Conservation (phyloP, 2,888 invertebrate species). For the Cataglyphis cursor region DNA sequence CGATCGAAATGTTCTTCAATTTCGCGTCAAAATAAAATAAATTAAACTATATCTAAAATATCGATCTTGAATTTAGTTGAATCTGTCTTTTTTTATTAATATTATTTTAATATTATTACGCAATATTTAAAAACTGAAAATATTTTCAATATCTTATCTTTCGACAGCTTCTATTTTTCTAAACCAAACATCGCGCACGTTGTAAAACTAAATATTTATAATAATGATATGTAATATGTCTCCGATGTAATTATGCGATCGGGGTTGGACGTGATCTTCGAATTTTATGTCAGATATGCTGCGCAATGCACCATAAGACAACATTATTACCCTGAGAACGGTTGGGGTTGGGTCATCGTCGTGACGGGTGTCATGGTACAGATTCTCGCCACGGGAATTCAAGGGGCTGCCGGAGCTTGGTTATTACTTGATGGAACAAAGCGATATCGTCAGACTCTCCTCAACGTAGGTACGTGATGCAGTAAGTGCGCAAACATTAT, state of each 20-base stretch:
- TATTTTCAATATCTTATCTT: not conserved
- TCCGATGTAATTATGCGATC: not conserved
- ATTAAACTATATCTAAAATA: not conserved
- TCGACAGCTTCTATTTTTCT: not conserved
- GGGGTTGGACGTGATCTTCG: slow-evolving; percentile 18
- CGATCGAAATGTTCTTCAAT: not conserved
- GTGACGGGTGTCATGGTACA: slow-evolving; percentile 88
- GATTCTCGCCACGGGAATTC: slow-evolving; percentile 88
- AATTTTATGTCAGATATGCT: slow-evolving; percentile 57
- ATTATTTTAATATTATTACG: not conserved
- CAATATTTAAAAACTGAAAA: not conserved
- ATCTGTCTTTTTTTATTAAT: not conserved
- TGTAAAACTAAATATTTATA: not conserved
- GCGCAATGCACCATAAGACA: slow-evolving; percentile 86
- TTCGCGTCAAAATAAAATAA: not conserved
- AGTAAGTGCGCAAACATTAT: slow-evolving; percentile 5
- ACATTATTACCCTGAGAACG: slow-evolving; percentile 89
- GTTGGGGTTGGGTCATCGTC: slow-evolving; percentile 89
- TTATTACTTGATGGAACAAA: slow-evolving; percentile 79
- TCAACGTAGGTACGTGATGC: slow-evolving; percentile 81
- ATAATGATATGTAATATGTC: not conserved
- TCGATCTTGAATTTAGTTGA: slow-evolving; percentile 1
- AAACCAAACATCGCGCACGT: not conserved
- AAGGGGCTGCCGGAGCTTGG: slow-evolving; percentile 84
- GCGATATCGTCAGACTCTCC: slow-evolving; percentile 80